Evolutionary conservation across 30 jellyfish, hydroid and myxozoan genomes (phyloP).

Genomic region (Turritopsis rubra): DNA sequence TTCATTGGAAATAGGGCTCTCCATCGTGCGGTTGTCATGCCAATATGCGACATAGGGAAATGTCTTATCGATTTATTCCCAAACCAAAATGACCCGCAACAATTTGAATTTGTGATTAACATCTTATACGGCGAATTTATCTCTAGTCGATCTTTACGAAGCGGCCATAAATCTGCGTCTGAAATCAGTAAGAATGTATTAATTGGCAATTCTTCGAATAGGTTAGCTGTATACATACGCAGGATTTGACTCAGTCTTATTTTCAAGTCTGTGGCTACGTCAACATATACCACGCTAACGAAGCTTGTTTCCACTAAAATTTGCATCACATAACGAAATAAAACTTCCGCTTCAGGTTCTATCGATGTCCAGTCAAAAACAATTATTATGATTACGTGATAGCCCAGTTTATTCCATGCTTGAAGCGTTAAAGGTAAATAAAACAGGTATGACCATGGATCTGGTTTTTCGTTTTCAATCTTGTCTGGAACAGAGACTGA

Average conservation of each 20-base stretch:
- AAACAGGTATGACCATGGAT: slow-evolving; percentile 11
- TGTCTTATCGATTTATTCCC: background rate
- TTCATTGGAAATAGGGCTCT: background rate
- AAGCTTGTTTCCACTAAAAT: background rate
- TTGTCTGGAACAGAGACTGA: slow-evolving; percentile 2
- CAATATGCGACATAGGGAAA: slow-evolving; percentile 8
- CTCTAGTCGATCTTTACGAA: background rate
- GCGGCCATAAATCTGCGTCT: slow-evolving; percentile 5
- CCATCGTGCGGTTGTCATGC: background rate
- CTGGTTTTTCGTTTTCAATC: background rate
- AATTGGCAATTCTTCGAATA: background rate
- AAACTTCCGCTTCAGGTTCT: slow-evolving; percentile 1
- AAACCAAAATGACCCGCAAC: background rate
- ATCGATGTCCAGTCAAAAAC: background rate
- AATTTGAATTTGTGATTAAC: background rate
- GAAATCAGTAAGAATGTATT: background rate
- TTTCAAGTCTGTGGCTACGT: background rate
- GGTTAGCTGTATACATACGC: slow-evolving; percentile 6
- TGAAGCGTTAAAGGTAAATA: background rate
- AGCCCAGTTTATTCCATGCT: slow-evolving; percentile 3
- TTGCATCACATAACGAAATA: slow-evolving; percentile 2
- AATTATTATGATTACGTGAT: background rate
- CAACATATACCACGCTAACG: background rate
- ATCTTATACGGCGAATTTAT: background rate
- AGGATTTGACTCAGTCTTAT: background rate